Base-by-base conservation (phyloP, 1,140 invertebrate genomes). In the Papilio glaucus region DNA sequence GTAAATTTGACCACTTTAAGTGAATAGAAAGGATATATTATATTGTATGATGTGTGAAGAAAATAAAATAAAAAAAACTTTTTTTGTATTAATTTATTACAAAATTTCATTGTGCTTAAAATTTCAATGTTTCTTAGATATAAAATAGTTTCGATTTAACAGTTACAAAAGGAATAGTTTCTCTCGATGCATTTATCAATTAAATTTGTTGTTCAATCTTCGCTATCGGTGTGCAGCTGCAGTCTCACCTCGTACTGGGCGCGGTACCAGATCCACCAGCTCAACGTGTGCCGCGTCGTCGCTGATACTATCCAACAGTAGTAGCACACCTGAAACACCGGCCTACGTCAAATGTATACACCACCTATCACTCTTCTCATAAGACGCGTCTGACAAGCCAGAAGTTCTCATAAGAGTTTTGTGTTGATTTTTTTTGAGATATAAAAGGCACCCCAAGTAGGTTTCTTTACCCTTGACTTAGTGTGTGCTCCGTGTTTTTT, bases 231-330 rank as follows among this genome's bases (percentile, higher is more conserved):
- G 37, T 82, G 74, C 8, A 89, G 61, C 49, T 88, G 81, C 12
- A 93, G 81, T 24, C 86, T 73, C 3, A 93, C 88, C 82, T 93
- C 90, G 67, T 91, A 93, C 72, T 93, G 89, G 0, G 89, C 87
- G 1, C 90, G 70, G 65, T 93, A 91, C 91, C 91, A 93, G 13
- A 91, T 86, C 91, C 91, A 93, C 91, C 91, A 93, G 60, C 86
- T 85, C 0, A 92, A 81, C 0, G 89, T 86, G 65, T 93, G 89
- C 0, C 91, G 81, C 10, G 91, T 92, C 10, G 88, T 85, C 0
- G 91, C 90, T 3, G 91, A 93, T 0, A 93, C 89, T 67, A 93
- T 88, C 91, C 91, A 93, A 72, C 90, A 93, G 75, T 93, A 93
- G 71, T 93, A 93, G 69, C 91, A 91, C 0, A 93, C 90, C 90